Evolutionary conservation across 2,888 invertebrate genomes (phyloP).

Genomic region (Ametastegia equiseti): DNA sequence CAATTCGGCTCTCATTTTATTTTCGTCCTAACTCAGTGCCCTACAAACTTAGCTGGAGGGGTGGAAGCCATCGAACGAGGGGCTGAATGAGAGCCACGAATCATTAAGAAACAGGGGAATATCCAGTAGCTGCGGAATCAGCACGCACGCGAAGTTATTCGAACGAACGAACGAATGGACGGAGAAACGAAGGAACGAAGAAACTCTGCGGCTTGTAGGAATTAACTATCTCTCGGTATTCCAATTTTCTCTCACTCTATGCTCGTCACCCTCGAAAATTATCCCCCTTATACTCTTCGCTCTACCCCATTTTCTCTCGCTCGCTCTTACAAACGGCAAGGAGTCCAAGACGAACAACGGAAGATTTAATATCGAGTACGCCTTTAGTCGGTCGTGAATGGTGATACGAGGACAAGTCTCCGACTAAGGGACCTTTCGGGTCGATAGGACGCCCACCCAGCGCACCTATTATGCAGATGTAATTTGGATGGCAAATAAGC

Average conservation of each 20-base stretch:
- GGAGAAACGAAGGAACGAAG: too few species aligned
- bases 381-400: slow-evolving; percentile 34
- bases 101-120: slow-evolving; percentile 24
- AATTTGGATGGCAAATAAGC: slow-evolving; percentile 70
- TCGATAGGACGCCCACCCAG: slow-evolving; percentile 63
- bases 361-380: slow-evolving; percentile 40
- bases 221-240: slow-evolving; percentile 18
- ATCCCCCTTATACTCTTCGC: neutral
- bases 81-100: slow-evolving; percentile 25
- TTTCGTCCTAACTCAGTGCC: slow-evolving; percentile 8
- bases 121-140: slow-evolving; percentile 18
- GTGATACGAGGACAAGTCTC: slow-evolving; percentile 47
- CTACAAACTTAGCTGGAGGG: neutral
- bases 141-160: slow-evolving; percentile 39
- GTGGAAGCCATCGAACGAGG: slow-evolving; percentile 13
- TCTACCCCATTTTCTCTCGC: neutral
- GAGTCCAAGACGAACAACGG: slow-evolving; percentile 36
- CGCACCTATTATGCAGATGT: slow-evolving; percentile 72
- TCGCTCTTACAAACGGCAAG: neutral
- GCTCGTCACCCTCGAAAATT: slow-evolving; percentile 30
- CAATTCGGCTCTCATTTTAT: slow-evolving; percentile 36
- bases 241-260: slow-evolving; percentile 12
- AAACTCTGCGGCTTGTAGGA: slow-evolving; percentile 9
- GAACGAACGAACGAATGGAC: neutral
- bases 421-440: slow-evolving; percentile 68